Evolutionary conservation across 1,140 invertebrate species (phyloP).

Genomic region (Drosophila baimaii): DNA sequence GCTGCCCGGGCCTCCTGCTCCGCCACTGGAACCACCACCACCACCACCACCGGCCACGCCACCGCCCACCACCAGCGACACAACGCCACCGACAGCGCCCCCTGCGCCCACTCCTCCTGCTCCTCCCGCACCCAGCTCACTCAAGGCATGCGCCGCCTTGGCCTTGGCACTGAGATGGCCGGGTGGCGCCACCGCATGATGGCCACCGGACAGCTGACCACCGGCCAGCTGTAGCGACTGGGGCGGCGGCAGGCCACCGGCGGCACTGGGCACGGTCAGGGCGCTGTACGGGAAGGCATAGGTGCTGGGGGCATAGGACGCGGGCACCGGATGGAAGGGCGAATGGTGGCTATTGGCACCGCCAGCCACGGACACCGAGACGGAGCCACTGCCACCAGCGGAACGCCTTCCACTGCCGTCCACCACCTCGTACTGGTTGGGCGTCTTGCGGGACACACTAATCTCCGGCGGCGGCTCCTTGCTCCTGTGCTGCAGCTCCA

Average conservation of each 20-base stretch:
- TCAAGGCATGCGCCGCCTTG: constrained; percentile 62
- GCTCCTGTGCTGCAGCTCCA: constrained; percentile 58
- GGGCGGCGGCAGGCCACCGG: constrained; percentile 57
- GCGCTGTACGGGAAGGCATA: constrained; percentile 88
- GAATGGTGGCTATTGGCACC: constrained; percentile 68
- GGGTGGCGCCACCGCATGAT: constrained; percentile 57
- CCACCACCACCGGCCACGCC: constrained; percentile 43
- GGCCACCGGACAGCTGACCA: constrained; percentile 7
- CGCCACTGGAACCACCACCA: constrained; percentile 30
- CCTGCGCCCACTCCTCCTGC: constrained; percentile 4
- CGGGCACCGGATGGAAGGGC: constrained; percentile 66
- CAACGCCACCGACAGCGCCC: constrained; percentile 42
- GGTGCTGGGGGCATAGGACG: constrained; percentile 78
- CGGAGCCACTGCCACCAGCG: constrained; percentile 49
- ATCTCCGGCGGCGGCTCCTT: constrained; percentile 46
- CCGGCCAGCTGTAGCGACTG: constrained; percentile 51
- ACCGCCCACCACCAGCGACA: constrained; percentile 36
- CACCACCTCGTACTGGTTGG: constrained; percentile 72
- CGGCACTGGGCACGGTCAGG: constrained; percentile 85
- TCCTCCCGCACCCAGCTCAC: constrained; percentile 37
- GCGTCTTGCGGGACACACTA: constrained; percentile 54
- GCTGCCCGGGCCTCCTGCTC: constrained; percentile 10
- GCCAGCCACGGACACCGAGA: constrained; percentile 49
- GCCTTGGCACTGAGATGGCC: constrained; percentile 76
- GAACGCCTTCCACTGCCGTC: constrained; percentile 69